Conservation (phyloP, 2,113 vertebrate species). For the Myanophis thanlyinensis region DNA sequence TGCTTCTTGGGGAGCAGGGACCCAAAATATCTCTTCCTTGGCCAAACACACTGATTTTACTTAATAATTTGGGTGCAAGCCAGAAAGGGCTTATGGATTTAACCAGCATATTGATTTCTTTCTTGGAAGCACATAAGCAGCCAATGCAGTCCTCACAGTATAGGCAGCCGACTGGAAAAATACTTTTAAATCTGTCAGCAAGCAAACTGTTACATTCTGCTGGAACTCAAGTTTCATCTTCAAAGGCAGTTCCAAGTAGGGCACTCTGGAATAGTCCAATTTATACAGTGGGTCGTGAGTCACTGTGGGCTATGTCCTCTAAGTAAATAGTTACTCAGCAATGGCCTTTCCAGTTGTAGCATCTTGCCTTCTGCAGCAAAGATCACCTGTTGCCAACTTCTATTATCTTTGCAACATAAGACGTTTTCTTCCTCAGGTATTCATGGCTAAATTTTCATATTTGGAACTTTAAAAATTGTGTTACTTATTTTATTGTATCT, state of each 20-base stretch:
- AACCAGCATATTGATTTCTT: background rate
- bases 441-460: background rate
- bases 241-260: background rate
- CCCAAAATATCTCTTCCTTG: background rate
- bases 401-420: background rate
- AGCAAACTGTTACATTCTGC: background rate
- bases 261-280: background rate
- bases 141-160: background rate
- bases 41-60: background rate
- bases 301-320: background rate
- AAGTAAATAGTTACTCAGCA: background rate
- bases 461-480: background rate
- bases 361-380: background rate
- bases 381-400: background rate
- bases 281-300: background rate
- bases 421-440: background rate
- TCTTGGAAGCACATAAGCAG: background rate
- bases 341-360: background rate
- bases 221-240: background rate
- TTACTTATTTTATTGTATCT: background rate
- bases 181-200: background rate
- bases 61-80: background rate
- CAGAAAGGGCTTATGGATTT: background rate
- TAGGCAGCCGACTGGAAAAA: background rate
- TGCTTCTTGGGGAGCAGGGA: background rate